Evolutionary conservation across 2,113 vertebrate species (phyloP), one percentile per base, ranked within the genome.

Genomic region (Tinamus guttatus): DNA sequence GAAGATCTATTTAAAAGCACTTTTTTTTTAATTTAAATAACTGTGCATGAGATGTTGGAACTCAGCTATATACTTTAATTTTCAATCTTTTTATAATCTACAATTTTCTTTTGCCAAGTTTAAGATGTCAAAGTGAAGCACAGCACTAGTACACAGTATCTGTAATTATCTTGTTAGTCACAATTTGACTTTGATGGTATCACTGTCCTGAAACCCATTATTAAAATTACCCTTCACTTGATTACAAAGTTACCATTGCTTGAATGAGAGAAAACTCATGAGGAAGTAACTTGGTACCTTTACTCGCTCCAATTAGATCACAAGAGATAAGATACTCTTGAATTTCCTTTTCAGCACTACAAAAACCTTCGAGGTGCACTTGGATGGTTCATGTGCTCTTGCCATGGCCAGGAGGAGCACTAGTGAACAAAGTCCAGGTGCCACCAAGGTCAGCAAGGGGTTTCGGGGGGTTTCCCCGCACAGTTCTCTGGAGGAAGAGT

Each of bases 151-250:
- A 93, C 30, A 67, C 73, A 65, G 16, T 75, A 81, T 86, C 87
- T 90, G 84, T 88, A 95, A 96, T 94, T 94, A 95, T 87, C 80
- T 90, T 84, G 77, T 78, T 86, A 84, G 40, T 81, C 47, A 90
- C 40, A 85, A 86, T 76, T 79, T 86, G 65, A 90, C 79, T 69
- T 41, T 32, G 86, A 84, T 88, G 15, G 12, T 92, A 95, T 89
- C 80, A 25, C 36, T 62, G 52, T 85, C 88, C 74, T 80, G 70
- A 92, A 95, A 82, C 36, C 52, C 71, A 67, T 21, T 60, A 89
- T 74, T 81, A 94, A 93, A 90, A 51, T 45, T 60, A 90, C 90
- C 51, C 52, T 34, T 86, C 60, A 10, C 40, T 87, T 87, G 85
- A 76, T 73, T 89, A 76, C 69, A 52, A 89, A 88, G n/a, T 76